A percentile compares a stretch with the other conserved stretches of the same genome.
Evolutionary conservation across 1,140 invertebrate genomes (phyloP).

Genomic region (Drosophila hydei): DNA sequence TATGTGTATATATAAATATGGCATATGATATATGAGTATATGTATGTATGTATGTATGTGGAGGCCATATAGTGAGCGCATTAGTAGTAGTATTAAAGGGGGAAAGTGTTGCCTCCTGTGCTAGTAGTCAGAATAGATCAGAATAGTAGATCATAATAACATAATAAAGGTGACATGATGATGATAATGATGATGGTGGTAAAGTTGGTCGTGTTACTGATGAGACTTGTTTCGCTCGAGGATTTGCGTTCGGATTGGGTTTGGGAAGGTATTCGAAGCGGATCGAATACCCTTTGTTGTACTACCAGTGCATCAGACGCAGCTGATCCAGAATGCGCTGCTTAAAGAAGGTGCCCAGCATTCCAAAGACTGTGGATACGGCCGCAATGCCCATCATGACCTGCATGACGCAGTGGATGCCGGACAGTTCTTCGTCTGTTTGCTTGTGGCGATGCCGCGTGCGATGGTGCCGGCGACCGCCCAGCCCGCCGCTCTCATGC

Average conservation of each 20-base stretch:
- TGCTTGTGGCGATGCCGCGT: constrained; percentile 77
- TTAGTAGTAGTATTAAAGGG: constrained; percentile 41
- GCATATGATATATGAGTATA: constrained; percentile 61
- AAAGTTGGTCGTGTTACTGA: neutral
- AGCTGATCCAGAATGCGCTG: constrained; percentile 82
- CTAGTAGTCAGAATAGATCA: constrained; percentile 30
- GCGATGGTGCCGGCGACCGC: constrained; percentile 68
- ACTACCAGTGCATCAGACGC: constrained; percentile 84
- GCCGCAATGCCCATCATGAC: constrained; percentile 84
- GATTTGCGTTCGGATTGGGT: constrained; percentile 7
- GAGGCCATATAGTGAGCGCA: constrained; percentile 37
- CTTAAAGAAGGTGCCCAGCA: constrained; percentile 83
- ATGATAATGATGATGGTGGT: constrained; percentile 25
- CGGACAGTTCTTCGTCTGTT: constrained; percentile 77
- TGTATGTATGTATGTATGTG: constrained; percentile 49
- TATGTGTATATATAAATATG: constrained; percentile 44
- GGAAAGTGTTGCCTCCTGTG: constrained; percentile 22
- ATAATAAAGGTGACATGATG: constrained; percentile 18
- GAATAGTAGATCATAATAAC: constrained; percentile 8
- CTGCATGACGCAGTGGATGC: constrained; percentile 84
- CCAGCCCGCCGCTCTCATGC: constrained; percentile 53
- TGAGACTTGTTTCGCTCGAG: neutral
- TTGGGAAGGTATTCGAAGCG: constrained; percentile 60
- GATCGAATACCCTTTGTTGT: constrained; percentile 73
- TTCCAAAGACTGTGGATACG: constrained; percentile 82